Conservation (phyloP, 2,113 vertebrate genomes). For the Tautogolabrus adspersus region DNA sequence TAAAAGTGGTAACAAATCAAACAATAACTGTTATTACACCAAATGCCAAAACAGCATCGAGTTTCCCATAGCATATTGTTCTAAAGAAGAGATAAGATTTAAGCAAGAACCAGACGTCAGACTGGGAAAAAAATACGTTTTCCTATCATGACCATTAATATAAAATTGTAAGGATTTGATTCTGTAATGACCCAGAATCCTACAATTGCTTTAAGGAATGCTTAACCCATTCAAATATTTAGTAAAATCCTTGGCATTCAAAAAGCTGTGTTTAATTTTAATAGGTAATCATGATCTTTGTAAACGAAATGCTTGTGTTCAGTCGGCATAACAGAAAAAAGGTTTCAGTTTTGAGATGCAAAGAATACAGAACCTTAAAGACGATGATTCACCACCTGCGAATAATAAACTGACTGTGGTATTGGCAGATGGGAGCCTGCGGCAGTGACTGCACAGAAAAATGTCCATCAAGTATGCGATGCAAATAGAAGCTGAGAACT, state of each 20-base stretch:
- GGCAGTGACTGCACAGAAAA: constrained; percentile 39
- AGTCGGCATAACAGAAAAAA: constrained; percentile 21
- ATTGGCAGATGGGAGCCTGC: constrained; percentile 58
- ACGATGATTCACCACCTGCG: constrained; percentile 67
- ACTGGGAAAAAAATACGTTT: neutral
- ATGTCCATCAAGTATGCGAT: constrained; percentile 36
- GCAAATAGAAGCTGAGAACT: constrained; percentile 8
- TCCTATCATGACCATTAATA: constrained; percentile 12
- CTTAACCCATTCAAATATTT: constrained; percentile 54
- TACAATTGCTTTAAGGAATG: constrained; percentile 35
- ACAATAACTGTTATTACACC: neutral
- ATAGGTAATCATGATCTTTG: constrained; percentile 38
- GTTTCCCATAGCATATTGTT: constrained; percentile 5
- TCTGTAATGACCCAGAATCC: constrained; percentile 24
- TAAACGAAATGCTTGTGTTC: constrained; percentile 41
- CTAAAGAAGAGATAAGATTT: constrained; percentile 23
- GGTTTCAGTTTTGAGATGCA: constrained; percentile 35
- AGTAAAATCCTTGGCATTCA: constrained; percentile 20
- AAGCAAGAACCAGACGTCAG: neutral
- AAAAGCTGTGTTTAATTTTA: constrained; percentile 21
- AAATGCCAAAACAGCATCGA: constrained; percentile 10
- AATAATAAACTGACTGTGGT: constrained; percentile 48
- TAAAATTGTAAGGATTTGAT: constrained; percentile 13
- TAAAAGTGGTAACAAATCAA: constrained; percentile 5
- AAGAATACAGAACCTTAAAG: constrained; percentile 50